Conservation (phyloP, 2,888 invertebrate species). For the Tinea trinotella region DNA sequence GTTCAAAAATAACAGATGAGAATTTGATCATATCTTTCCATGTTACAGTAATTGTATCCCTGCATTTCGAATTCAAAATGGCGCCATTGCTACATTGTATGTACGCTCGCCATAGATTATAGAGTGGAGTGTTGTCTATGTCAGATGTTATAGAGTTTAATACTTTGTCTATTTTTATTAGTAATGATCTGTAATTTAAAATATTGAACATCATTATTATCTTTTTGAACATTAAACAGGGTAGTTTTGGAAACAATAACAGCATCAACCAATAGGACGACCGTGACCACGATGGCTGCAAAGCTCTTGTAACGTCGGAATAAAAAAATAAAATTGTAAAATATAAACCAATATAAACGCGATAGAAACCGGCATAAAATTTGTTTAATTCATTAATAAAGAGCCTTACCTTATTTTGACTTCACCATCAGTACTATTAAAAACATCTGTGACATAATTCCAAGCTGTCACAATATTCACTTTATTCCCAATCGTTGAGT, state of each 20-base stretch:
- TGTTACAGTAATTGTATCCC: constrained; percentile 33
- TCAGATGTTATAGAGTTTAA: constrained; percentile 37
- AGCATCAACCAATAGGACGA: too few species aligned
- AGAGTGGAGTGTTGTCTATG: constrained; percentile 31
- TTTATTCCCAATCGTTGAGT: constrained; percentile 20
- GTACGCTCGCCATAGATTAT: constrained; percentile 39
- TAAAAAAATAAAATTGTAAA: not conserved
- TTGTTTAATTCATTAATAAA: constrained; percentile 21
- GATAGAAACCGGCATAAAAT: too few species aligned
- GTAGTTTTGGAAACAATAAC: not conserved
- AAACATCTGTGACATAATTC: constrained; percentile 33
- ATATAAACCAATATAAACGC: too few species aligned
- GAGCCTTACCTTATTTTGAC: constrained; percentile 40
- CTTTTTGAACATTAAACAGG: not conserved
- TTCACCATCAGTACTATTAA: constrained; percentile 36
- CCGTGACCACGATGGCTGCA: too few species aligned
- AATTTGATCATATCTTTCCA: constrained; percentile 42
- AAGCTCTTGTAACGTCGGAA: too few species aligned
- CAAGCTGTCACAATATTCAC: constrained; percentile 33
- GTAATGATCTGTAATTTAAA: constrained; percentile 36
- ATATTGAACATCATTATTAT: too few species aligned
- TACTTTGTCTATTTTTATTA: constrained; percentile 47
- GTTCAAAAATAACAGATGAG: constrained; percentile 39
- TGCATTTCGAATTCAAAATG: constrained; percentile 33
- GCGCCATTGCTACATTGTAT: constrained; percentile 32